phyloP scores from a whole-genome alignment of 2,113 vertebrate species.

The Eurystomus gularis region DNA sequence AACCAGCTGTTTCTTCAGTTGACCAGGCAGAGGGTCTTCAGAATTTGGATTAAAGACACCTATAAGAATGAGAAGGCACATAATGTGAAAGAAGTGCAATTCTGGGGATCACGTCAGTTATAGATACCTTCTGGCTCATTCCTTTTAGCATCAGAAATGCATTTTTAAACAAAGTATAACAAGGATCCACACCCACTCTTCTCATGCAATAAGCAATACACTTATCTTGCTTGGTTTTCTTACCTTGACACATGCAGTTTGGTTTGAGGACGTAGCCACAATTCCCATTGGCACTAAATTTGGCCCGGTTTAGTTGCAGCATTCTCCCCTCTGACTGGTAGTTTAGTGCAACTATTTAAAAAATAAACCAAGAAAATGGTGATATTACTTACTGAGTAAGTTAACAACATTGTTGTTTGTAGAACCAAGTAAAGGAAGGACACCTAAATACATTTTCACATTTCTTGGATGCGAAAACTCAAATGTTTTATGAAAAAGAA shows the following conservation, averaged over 20 bases:
- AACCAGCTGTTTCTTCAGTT: constrained; percentile 91
- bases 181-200: background rate
- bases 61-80: constrained; percentile 15
- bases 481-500: background rate
- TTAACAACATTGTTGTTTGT: background rate
- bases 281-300: constrained; percentile 92
- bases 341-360: constrained; percentile 88
- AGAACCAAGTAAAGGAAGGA: background rate
- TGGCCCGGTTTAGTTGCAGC: constrained; percentile 94
- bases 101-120: background rate
- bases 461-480: background rate
- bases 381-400: background rate
- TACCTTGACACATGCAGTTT: constrained; percentile 92
- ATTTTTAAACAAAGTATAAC: background rate
- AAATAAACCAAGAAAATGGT: background rate
- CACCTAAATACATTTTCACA: background rate
- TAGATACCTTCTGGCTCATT: background rate
- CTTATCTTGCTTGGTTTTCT: background rate
- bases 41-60: constrained; percentile 90
- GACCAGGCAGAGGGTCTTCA: constrained; percentile 87
- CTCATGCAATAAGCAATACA: background rate
- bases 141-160: background rate
- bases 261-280: constrained; percentile 97
- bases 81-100: background rate
- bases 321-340: constrained; percentile 96